A percentile compares a stretch with the other conserved stretches of the same genome.
Conservation (phyloP, 1,140 invertebrate genomes). For the Sinonovacula constricta region DNA sequence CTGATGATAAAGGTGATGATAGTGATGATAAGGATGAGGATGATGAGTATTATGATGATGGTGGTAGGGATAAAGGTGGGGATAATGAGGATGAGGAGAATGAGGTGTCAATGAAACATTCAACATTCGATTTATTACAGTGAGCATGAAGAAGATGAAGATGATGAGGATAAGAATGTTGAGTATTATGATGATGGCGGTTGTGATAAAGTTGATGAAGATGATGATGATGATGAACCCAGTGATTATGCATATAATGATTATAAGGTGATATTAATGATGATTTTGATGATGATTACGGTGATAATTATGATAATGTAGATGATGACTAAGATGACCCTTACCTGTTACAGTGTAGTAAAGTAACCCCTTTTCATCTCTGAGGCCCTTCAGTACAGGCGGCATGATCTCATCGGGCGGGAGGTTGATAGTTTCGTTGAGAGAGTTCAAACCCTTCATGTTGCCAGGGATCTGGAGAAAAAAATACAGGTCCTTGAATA, state of each 20-base stretch:
- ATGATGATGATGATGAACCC: slow-evolving; percentile 5
- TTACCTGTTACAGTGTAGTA: slow-evolving; percentile 67
- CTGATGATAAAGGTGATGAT: too few relatives aligned
- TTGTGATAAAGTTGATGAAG: background rate
- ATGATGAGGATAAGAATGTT: background rate
- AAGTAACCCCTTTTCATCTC: slow-evolving; percentile 52
- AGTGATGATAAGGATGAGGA: too few relatives aligned
- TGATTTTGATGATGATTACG: too few relatives aligned
- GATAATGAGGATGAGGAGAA: too few relatives aligned
- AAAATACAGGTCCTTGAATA: too few relatives aligned
- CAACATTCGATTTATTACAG: too few relatives aligned
- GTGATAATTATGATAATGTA: too few relatives aligned
- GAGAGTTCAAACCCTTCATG: slow-evolving; percentile 60
- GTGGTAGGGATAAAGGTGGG: too few relatives aligned
- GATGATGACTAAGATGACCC: too few relatives aligned
- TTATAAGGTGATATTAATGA: background rate
- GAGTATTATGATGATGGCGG: background rate
- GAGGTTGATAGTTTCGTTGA: slow-evolving; percentile 58
- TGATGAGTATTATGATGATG: too few relatives aligned
- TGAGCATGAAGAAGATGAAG: too few relatives aligned
- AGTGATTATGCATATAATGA: background rate
- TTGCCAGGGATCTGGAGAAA: slow-evolving; percentile 62
- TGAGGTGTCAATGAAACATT: too few relatives aligned
- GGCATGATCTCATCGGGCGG: slow-evolving; percentile 63
- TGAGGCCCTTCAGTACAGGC: slow-evolving; percentile 59